A percentile compares a stretch with the other conserved stretches of the same genome.
These are phyloP conservation scores for Schizotus pectinicornis DNA, from an alignment of 2,888 invertebrate genomes.

Conservation along the genomic window DNA sequence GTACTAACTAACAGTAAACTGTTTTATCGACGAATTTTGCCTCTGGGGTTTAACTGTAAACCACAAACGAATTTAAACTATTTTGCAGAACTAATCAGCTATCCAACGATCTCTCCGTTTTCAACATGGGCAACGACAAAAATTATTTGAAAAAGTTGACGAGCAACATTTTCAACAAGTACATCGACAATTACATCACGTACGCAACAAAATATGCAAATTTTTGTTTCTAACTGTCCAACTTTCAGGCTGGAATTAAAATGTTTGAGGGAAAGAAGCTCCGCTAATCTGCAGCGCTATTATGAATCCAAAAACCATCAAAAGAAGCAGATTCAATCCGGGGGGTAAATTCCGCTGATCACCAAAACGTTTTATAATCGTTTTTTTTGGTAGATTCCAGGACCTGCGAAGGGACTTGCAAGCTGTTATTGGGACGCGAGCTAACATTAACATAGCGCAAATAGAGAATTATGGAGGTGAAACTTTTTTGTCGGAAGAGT, in stretches of 20 bases:
- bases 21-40: neutral
- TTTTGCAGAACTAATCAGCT: conserved; percentile 73
- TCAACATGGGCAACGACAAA: conserved; percentile 81
- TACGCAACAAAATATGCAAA: conserved; percentile 50
- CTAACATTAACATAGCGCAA: conserved; percentile 92
- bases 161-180: conserved; percentile 79
- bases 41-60: neutral
- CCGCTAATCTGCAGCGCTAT: conserved; percentile 78
- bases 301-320: conserved; percentile 94
- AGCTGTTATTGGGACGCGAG: conserved; percentile 88
- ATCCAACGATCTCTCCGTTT: conserved; percentile 72
- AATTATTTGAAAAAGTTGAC: conserved; percentile 79
- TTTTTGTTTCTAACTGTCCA: conserved; percentile 13
- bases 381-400: conserved; percentile 70
- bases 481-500: conserved; percentile 93
- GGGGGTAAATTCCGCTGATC: conserved; percentile 66
- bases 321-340: conserved; percentile 89
- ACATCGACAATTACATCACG: conserved; percentile 79
- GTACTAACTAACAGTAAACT: neutral
- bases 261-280: conserved; percentile 79
- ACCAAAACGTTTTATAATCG: conserved; percentile 12
- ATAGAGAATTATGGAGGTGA: conserved; percentile 97
- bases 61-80: conserved; percentile 11
- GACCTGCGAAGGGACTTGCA: conserved; percentile 92
- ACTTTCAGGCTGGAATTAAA: conserved; percentile 70